A percentile compares a stretch with the other conserved stretches of the same genome.
Evolutionary conservation across 2,113 vertebrate species (phyloP).

Genomic region (Cebidichthys violaceus): DNA sequence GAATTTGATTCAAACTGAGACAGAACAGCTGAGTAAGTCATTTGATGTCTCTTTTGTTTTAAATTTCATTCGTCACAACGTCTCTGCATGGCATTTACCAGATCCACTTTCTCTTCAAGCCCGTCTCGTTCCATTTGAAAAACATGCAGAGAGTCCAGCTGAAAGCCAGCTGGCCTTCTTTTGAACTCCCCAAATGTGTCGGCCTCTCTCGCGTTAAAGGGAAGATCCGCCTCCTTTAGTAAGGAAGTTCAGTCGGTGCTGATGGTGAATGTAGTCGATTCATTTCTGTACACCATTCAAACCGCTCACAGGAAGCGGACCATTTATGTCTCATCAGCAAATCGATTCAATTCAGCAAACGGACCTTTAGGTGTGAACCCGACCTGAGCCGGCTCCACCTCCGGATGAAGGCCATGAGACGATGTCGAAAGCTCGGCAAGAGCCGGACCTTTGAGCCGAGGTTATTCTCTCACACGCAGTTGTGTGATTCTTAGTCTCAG

Average conservation of each 20-base stretch:
- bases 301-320: no score
- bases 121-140: not conserved
- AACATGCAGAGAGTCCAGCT: not conserved
- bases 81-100: not conserved
- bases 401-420: not conserved
- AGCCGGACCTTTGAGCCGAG: not conserved
- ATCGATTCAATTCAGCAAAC: not conserved
- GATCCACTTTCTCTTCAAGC: not conserved
- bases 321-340: not conserved
- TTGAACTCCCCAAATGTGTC: not conserved
- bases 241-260: not conserved
- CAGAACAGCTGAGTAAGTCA: not conserved
- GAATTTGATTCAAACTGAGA: not conserved
- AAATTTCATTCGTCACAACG: not conserved
- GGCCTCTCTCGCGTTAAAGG: not conserved
- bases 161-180: not conserved
- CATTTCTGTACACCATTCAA: not conserved
- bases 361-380: not conserved
- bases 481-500: not conserved
- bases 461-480: not conserved
- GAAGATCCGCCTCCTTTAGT: not conserved
- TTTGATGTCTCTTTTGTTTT: not conserved
- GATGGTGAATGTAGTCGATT: not conserved
- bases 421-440: not conserved
- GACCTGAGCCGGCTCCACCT: not conserved